Evolutionary conservation across 2,888 invertebrate species (phyloP).

Genomic region (Caenorhabditis zanzibari): DNA sequence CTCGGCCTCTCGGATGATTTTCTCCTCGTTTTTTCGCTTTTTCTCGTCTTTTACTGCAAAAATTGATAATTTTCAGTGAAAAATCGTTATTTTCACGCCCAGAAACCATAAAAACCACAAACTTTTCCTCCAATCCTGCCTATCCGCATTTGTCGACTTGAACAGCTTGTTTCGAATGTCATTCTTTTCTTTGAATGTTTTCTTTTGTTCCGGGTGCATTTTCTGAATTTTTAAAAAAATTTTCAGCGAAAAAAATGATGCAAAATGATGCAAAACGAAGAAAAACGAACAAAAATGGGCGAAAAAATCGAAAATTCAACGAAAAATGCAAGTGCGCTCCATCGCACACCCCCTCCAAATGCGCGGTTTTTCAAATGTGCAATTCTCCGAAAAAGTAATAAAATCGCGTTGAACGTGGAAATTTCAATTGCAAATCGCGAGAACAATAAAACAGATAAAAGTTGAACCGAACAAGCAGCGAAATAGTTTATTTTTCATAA

Average conservation of each 20-base stretch:
- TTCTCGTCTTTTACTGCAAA: constrained; percentile 67
- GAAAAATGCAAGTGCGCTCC: background rate
- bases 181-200: constrained; percentile 61
- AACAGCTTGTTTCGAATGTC: constrained; percentile 64
- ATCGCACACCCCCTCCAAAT: background rate
- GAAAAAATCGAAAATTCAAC: background rate
- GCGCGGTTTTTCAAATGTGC: background rate
- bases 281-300: background rate
- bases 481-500: constrained; percentile 24
- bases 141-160: constrained; percentile 62
- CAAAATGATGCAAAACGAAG: background rate
- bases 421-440: no score
- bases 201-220: constrained; percentile 63
- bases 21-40: constrained; percentile 65
- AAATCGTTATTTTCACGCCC: background rate
- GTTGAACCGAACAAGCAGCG: background rate
- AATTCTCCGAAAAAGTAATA: background rate
- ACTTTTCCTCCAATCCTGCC: constrained; percentile 62
- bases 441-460: background rate
- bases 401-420: background rate
- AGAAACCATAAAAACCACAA: background rate
- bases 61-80: background rate
- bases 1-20: constrained; percentile 54
- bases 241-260: background rate
- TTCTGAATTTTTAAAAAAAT: constrained; percentile 9